Conservation (phyloP, 2,888 invertebrate species). For the Adineta ricciae region DNA sequence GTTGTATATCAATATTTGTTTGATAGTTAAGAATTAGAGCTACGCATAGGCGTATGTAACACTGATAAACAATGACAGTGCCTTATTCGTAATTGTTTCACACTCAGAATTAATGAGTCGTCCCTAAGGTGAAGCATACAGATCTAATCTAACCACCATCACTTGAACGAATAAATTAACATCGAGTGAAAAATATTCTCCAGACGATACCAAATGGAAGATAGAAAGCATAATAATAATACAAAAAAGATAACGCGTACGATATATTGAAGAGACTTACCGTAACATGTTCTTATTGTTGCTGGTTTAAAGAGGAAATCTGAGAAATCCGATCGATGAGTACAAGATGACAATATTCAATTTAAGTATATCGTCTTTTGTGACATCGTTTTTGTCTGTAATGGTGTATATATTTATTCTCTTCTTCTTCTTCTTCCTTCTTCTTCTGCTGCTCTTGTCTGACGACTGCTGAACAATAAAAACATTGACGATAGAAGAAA, state of each 20-base stretch:
- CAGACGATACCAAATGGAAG: no score
- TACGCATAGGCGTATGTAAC: no score
- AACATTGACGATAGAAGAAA: background rate
- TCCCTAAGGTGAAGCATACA: no score
- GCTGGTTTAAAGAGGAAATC: background rate
- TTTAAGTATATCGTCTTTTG: background rate
- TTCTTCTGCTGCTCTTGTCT: background rate
- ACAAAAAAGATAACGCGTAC: background rate
- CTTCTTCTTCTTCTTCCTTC: background rate
- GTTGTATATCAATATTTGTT: no score
- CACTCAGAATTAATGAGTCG: no score
- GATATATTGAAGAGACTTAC: background rate
- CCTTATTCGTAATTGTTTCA: no score
- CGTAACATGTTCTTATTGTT: background rate
- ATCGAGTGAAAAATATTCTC: no score
- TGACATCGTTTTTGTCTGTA: background rate
- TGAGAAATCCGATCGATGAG: background rate
- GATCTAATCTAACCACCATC: no score
- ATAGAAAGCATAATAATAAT: no score
- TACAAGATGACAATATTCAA: background rate
- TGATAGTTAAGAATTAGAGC: no score
- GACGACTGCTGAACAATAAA: background rate
- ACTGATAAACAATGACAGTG: no score
- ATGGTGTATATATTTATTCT: background rate
- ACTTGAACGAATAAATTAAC: no score